Percentiles rank a stretch among this genome's conserved stretches.
Evolutionary conservation across 2,113 vertebrate species (phyloP).

Genomic region (Piprites chloris): DNA sequence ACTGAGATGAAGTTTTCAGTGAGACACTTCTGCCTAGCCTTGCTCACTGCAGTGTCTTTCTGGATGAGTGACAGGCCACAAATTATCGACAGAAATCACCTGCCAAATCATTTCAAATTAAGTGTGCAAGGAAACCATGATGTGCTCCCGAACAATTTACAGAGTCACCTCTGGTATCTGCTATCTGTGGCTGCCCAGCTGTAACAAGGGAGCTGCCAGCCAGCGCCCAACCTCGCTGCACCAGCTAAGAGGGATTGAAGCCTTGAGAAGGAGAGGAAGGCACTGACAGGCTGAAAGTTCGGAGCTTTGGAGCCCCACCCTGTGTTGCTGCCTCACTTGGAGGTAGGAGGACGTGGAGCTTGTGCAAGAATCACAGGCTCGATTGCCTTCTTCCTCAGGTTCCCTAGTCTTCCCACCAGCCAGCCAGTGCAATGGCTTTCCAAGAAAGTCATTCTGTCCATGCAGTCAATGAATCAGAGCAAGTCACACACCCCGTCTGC

Average conservation of each 20-base stretch:
- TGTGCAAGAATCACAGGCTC: background rate
- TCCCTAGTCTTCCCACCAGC: background rate
- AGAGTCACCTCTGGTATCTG: background rate
- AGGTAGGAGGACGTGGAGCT: background rate
- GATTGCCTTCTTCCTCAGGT: background rate
- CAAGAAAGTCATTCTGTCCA: background rate
- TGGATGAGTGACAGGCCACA: background rate
- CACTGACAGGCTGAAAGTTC: background rate
- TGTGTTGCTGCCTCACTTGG: background rate
- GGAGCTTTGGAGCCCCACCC: fast-evolving
- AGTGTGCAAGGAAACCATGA: background rate
- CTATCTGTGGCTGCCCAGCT: background rate
- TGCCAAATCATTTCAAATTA: background rate
- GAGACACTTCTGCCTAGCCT: background rate
- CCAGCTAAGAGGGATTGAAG: fast-evolving
- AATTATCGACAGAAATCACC: constrained; percentile 31
- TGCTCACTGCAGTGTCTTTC: background rate
- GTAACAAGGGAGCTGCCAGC: background rate
- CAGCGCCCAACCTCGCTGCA: fast-evolving
- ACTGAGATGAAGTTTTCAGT: background rate
- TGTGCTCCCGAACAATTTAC: background rate
- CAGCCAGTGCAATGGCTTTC: background rate
- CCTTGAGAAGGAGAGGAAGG: background rate
- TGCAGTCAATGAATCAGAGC: background rate
- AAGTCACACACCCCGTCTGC: background rate